phyloP scores from a whole-genome alignment of 2,113 vertebrate species.

The Boulengeromyrus knoepffleri region DNA sequence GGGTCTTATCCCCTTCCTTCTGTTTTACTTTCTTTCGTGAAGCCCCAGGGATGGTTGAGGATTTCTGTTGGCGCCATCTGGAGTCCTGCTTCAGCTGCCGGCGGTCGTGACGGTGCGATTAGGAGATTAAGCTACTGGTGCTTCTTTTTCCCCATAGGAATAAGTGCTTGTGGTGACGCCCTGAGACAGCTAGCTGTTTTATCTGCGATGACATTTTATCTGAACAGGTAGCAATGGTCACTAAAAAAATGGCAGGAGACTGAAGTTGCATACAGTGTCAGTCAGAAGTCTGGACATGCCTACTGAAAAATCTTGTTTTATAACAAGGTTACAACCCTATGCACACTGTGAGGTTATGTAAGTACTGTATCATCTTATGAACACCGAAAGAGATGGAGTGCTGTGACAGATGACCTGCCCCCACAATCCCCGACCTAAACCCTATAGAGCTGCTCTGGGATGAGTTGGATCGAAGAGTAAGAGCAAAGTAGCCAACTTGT shows the following conservation, averaged over 20 bases:
- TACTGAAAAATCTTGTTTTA: background rate
- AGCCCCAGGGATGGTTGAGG: constrained; percentile 9
- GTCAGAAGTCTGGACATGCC: background rate
- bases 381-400: background rate
- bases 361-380: background rate
- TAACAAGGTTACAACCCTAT: background rate
- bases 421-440: background rate
- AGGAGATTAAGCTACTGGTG: constrained; percentile 61
- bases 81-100: constrained; percentile 25
- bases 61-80: constrained; percentile 40
- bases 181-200: constrained; percentile 42
- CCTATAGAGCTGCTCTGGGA: background rate
- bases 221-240: constrained; percentile 8
- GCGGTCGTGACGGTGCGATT: constrained; percentile 25
- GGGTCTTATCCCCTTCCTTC: background rate
- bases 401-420: background rate
- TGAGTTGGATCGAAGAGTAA: background rate
- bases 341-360: background rate
- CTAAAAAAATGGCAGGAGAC: background rate
- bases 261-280: background rate
- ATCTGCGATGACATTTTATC: constrained; percentile 35
- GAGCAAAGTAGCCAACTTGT: background rate
- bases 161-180: constrained; percentile 50
- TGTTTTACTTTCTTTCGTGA: background rate
- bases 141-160: constrained; percentile 50